Percentiles rank a stretch among this genome's conserved stretches.
Evolutionary conservation across 2,797 vertebrate genomes (phyloP).

Genomic region (Manis crassicaudata): DNA sequence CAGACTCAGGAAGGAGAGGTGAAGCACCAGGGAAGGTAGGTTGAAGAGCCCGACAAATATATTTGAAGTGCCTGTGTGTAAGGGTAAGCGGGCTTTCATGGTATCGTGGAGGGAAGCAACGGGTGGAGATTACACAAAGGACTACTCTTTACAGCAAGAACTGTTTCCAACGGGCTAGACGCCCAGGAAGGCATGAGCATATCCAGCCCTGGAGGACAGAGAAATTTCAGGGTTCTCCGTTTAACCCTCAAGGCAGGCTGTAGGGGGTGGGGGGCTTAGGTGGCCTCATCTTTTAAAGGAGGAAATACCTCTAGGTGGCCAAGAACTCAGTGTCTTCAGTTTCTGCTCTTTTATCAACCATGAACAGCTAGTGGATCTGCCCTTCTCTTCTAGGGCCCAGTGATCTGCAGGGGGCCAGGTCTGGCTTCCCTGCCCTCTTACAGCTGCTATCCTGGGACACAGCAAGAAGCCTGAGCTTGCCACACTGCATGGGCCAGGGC

Average conservation of each 20-base stretch:
- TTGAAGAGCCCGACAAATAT: neutral
- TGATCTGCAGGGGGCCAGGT: neutral
- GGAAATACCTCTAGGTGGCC: neutral
- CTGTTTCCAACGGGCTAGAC: neutral
- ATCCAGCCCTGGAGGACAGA: neutral
- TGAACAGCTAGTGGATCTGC: neutral
- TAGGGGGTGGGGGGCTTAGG: neutral
- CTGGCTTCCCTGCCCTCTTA: neutral
- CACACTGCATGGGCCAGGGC: slow-evolving; percentile 23
- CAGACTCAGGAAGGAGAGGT: neutral
- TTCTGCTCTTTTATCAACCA: neutral
- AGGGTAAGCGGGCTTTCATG: neutral
- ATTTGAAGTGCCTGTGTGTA: neutral
- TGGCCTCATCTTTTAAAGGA: neutral
- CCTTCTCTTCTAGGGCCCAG: neutral
- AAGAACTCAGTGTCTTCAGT: neutral
- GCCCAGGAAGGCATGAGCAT: neutral
- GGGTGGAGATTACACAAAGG: neutral
- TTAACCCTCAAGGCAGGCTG: neutral
- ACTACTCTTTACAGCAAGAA: neutral
- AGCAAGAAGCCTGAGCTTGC: slow-evolving; percentile 65
- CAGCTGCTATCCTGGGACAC: neutral
- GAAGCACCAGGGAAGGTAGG: neutral
- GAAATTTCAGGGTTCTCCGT: neutral
- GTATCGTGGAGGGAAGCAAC: neutral